phyloP scores from a whole-genome alignment of 2,113 vertebrate species.

The Nibea albiflora region DNA sequence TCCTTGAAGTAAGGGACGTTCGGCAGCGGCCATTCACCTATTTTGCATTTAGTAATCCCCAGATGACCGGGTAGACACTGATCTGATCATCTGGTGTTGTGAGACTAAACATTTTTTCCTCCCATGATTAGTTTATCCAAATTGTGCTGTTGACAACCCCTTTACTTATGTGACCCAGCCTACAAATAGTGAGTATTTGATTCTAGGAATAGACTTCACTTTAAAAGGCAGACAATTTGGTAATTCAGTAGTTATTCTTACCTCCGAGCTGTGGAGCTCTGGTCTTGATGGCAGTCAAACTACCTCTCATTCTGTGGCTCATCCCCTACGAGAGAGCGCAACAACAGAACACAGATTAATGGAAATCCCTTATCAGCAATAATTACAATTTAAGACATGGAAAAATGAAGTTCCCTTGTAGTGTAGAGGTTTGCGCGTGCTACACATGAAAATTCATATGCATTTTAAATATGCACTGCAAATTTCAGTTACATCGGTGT shows the following conservation, averaged over 20 bases:
- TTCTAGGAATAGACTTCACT: not conserved
- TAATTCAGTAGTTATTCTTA: slow-evolving; percentile 64
- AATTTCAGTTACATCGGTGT: not conserved
- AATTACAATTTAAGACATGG: not conserved
- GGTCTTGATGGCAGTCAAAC: slow-evolving; percentile 92
- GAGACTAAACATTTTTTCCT: too few relatives aligned
- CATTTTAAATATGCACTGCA: not conserved
- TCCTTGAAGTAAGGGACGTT: too few relatives aligned
- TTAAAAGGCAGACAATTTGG: not conserved
- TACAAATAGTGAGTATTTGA: not conserved
- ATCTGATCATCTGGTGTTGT: too few relatives aligned
- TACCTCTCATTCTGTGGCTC: slow-evolving; percentile 91
- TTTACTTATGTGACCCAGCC: not conserved
- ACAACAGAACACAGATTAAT: slow-evolving; percentile 22
- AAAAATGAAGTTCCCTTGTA: not conserved
- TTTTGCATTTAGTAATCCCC: too few relatives aligned
- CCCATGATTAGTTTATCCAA: not conserved
- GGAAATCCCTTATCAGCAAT: not conserved
- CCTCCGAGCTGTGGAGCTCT: slow-evolving; percentile 95
- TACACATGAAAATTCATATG: not conserved
- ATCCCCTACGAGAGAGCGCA: slow-evolving; percentile 85
- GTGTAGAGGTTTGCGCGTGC: not conserved
- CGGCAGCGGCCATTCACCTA: too few relatives aligned
- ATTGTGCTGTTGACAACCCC: not conserved
- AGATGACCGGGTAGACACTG: too few relatives aligned